Percentiles rank a stretch among this genome's conserved stretches.
These are phyloP conservation scores for Chlamydotis undulata DNA, from an alignment of 2,113 vertebrate species.

Conservation along the genomic window DNA sequence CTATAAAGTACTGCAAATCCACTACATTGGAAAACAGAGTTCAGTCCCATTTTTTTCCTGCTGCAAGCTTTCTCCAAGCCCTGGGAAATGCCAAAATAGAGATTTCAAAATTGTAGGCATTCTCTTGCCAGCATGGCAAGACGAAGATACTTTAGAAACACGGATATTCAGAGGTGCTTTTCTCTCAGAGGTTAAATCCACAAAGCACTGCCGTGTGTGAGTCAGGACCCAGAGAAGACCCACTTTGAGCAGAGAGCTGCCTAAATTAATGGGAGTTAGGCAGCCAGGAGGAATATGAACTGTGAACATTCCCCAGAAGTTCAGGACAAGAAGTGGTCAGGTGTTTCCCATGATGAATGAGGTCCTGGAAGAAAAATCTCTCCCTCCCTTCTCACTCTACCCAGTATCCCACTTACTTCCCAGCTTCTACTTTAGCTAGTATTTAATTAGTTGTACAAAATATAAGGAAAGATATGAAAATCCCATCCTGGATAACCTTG, in stretches of 20 bases:
- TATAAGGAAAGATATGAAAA: background rate
- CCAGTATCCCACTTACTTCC: background rate
- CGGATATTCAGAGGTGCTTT: background rate
- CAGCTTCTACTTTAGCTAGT: background rate
- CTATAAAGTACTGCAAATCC: background rate
- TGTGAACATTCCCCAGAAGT: background rate
- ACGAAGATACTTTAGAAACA: background rate
- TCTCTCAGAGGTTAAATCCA: background rate
- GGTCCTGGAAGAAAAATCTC: background rate
- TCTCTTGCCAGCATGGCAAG: background rate
- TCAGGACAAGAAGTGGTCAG: background rate
- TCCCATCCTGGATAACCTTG: background rate
- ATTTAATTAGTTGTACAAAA: background rate
- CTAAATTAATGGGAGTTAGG: background rate
- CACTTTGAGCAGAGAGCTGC: background rate
- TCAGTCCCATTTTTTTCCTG: background rate
- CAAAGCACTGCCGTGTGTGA: fast-evolving
- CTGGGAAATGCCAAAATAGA: background rate
- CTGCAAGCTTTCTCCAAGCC: background rate
- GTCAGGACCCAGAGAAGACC: background rate
- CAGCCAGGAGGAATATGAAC: background rate
- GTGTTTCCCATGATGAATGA: background rate
- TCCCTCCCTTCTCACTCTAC: background rate
- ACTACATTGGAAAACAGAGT: background rate
- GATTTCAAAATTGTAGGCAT: background rate